Base-by-base conservation (phyloP, 2,113 vertebrate species). In the Gnathonemus longibarbis region DNA sequence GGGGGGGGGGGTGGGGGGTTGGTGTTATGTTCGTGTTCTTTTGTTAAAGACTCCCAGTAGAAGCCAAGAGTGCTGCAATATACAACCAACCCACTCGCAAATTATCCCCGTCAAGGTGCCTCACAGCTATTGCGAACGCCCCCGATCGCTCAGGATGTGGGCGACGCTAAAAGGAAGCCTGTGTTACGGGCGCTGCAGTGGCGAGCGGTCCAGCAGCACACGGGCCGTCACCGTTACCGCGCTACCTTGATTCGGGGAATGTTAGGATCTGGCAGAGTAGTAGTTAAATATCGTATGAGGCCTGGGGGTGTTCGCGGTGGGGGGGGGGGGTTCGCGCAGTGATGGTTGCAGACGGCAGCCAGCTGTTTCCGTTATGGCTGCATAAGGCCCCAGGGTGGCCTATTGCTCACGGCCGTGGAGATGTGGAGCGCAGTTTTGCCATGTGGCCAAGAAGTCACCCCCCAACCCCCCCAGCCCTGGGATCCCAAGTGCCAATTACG, bases 21-120 rank as follows among this genome's bases (percentile, higher is more conserved):
- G 31, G 46, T 50, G 48, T 42, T 86, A 48, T 90, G 39, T 66
- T 84, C 39, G 17, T 19, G 19, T 90, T 46, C 48, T 66, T 90
- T 85, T 85, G 80, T 49, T 31, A 42, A 80, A 80, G 74, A 42
- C 74, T 80, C 74, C 74, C 35, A 42, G 74, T 80, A 42, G 74
- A 90, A 87, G 39, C 45, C n/a, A 48, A 62, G 83, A 42, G 27
- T 39, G 10, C 45, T 84, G 31, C 27, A 62, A 48, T 49, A 45
- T 48, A 87, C 35, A 87, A 50, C 84, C 89, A 87, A 84, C 56
- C 89, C 56, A 70, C 89, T 31, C 84, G 86, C 89, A 27, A 74
- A 50, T 87, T 87, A 90, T 24, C 62, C 48, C 83, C n/a, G 48
- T 74, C 58, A 48, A 85, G 80, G 80, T 89, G 52, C 89, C 17